Base-by-base conservation (phyloP, 2,888 invertebrate genomes). In the Blastobasis adustella region DNA sequence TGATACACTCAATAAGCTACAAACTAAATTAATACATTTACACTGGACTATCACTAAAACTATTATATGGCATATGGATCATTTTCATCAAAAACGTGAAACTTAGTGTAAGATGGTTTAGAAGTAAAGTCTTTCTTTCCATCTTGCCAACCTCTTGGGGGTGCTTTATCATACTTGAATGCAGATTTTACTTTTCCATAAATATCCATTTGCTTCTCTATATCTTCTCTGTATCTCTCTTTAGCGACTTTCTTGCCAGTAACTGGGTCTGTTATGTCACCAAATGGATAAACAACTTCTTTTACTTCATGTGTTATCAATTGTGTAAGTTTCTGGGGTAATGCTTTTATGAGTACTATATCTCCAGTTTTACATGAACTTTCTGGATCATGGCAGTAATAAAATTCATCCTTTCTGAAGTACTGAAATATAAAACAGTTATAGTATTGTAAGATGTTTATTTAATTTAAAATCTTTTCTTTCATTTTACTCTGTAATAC, bases 201-300 rank as follows among this genome's bases (percentile, higher is more conserved):
- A 37, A 94, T 59, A 69, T 93, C 85, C 58, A 89, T 90, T 51
- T 91, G 86, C 65, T 89, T 90, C 46, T 94, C 93, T 55, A 95
- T 90, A 53, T 94, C 91, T 55, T 95, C 94, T 67, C 96, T 92
- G 70, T 94, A 96, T 67, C 89, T 89, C 56, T 91, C 91, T 49
- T 90, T 92, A 0, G 94, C 92, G 44, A 94, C 92, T 77, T 94
- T 93, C 71, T 95, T 95, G 10, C 94, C 94, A 45, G 94, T 94
- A 37, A 97, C 83, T 2, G 97, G 97, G 79, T 96, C 96, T n/a
- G 92, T 94, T 49, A 96, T 86, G 79, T 97, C 95, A 61, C 97
- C 97, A 62, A 93, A 82, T 2, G 93, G 94, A 77, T 94, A 95
- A 10, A 97, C 90, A 5, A 96, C 91, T 73, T 96, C 92, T 66